Conservation (phyloP, 2,888 invertebrate species). For the Leptinotarsa juncta region DNA sequence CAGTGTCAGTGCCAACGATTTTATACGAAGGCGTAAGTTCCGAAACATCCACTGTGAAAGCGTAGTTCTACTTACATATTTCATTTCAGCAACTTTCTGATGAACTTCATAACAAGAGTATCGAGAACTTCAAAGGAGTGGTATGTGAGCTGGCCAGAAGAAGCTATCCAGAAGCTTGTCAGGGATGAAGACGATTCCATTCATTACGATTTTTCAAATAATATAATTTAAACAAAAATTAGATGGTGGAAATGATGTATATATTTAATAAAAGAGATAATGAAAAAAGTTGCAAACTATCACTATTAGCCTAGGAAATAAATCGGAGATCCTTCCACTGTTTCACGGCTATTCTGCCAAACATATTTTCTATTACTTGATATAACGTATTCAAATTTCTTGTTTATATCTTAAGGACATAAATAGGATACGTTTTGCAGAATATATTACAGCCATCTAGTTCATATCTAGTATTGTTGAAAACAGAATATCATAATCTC, state of each 20-base stretch:
- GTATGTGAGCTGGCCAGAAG: conserved; percentile 59
- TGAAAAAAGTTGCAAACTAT: no score
- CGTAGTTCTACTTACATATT: neutral
- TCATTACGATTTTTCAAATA: neutral
- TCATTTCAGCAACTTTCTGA: conserved; percentile 52
- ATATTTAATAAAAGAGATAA: no score
- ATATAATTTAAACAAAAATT: no score
- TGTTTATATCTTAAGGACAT: no score
- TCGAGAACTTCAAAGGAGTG: conserved; percentile 63
- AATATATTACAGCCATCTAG: no score
- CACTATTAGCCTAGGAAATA: no score
- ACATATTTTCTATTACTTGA: no score
- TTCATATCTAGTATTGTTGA: neutral
- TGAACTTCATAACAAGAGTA: conserved; percentile 64
- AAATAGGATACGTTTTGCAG: no score
- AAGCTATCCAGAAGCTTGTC: conserved; percentile 43
- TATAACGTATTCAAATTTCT: no score
- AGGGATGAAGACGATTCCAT: conserved; percentile 9
- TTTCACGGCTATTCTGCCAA: no score
- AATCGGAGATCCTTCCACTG: no score
- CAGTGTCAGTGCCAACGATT: conserved; percentile 69
- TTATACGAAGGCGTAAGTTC: conserved; percentile 67
- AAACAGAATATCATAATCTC: neutral
- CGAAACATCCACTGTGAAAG: neutral
- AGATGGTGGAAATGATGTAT: no score